Conservation (phyloP, 2,113 vertebrate species). For the Onychostruthus taczanowskii region DNA sequence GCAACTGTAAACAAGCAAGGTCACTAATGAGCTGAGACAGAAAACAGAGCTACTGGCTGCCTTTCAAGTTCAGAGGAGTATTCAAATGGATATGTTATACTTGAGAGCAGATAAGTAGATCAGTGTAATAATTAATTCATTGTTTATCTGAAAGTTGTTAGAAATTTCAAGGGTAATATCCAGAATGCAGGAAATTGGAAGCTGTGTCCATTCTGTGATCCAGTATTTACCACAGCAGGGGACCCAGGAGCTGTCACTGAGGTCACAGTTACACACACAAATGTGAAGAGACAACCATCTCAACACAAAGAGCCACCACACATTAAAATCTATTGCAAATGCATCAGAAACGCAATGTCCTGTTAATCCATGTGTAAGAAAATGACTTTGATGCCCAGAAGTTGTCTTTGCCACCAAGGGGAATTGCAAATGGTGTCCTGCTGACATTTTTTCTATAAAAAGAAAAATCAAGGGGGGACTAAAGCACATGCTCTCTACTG, state of each 20-base stretch:
- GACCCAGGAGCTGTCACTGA: background rate
- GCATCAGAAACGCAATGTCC: background rate
- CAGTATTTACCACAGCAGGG: constrained; percentile 14
- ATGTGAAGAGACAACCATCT: background rate
- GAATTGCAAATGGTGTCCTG: constrained; percentile 20
- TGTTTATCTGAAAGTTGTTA: constrained; percentile 23
- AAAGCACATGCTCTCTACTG: background rate
- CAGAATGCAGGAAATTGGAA: background rate
- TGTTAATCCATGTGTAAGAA: constrained; percentile 16
- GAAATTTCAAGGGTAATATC: constrained; percentile 15
- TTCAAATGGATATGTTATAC: background rate
- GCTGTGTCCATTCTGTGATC: background rate
- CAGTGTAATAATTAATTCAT: background rate
- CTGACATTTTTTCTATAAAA: constrained; percentile 13
- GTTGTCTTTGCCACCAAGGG: constrained; percentile 26
- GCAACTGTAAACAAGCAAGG: background rate
- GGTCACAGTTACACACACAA: background rate
- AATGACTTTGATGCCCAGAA: constrained; percentile 19
- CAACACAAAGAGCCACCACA: background rate
- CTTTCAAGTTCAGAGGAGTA: constrained; percentile 20
- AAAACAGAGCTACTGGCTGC: background rate
- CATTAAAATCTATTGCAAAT: constrained; percentile 12
- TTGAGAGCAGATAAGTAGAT: background rate
- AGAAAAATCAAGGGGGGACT: background rate
- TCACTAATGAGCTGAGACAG: constrained; percentile 5